phyloP scores from a whole-genome alignment of 2,113 vertebrate species.

The Hyaena hyaena region DNA sequence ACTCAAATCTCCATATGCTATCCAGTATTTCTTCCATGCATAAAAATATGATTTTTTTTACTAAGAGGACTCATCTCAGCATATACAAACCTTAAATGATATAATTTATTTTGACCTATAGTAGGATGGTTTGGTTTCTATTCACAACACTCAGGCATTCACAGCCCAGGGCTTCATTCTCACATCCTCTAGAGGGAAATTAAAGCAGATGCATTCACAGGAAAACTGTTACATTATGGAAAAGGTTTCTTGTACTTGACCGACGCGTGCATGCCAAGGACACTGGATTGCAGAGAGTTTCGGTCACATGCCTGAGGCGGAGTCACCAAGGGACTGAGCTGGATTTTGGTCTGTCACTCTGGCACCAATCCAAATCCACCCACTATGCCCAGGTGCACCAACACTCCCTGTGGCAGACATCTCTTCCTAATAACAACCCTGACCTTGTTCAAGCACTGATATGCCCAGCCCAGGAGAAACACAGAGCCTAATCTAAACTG shows the following conservation, averaged over 20 bases:
- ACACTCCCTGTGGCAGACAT: background rate
- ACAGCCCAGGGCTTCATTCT: background rate
- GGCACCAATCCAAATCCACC: background rate
- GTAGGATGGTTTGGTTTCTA: background rate
- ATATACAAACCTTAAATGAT: background rate
- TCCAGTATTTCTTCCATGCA: background rate
- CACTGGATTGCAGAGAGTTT: background rate
- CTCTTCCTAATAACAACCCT: background rate
- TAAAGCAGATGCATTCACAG: background rate
- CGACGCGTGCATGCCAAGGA: background rate
- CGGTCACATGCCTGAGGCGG: background rate
- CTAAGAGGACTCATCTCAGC: background rate
- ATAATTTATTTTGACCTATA: background rate
- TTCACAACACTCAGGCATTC: background rate
- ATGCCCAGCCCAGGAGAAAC: background rate
- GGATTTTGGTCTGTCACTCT: background rate
- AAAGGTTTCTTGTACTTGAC: background rate
- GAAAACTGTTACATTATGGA: background rate
- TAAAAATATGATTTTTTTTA: slow-evolving; percentile 11
- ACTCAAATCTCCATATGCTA: background rate
- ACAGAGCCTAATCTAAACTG: background rate
- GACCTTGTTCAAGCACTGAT: background rate
- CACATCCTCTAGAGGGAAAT: background rate
- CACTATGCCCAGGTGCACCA: too few relatives aligned
- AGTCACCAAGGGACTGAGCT: background rate